Percentiles rank a stretch among this genome's conserved stretches.
Evolutionary conservation across 2,888 invertebrate genomes (phyloP).

Genomic region (Ephialtes manifestator): DNA sequence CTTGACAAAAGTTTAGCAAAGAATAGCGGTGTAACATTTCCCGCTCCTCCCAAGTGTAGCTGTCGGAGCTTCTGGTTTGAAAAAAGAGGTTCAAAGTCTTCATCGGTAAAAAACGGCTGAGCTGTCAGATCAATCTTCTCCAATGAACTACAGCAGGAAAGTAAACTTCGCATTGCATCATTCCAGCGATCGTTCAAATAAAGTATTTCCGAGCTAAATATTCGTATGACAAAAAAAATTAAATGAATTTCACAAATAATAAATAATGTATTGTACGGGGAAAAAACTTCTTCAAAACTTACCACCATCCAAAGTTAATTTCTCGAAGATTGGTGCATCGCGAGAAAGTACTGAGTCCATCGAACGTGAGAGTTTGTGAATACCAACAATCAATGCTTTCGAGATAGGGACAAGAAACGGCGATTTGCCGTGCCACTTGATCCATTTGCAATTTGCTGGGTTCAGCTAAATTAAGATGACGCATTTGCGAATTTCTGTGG

Average conservation of each 20-base stretch:
- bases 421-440: neutral
- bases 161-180: neutral
- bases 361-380: neutral
- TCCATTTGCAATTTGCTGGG: neutral
- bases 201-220: neutral
- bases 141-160: neutral
- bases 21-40: no score
- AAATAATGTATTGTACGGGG: neutral
- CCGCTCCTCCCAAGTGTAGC: neutral
- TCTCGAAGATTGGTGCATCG: neutral
- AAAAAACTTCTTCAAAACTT: neutral
- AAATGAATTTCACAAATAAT: neutral
- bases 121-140: neutral
- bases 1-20: no score
- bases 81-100: neutral
- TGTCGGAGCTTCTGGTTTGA: neutral
- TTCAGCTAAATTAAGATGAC: neutral
- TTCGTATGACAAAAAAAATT: neutral
- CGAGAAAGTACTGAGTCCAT: neutral
- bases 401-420: neutral
- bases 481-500: neutral
- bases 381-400: neutral
- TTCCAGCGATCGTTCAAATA: neutral
- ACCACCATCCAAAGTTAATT: neutral
- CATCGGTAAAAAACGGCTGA: neutral